Evolutionary conservation across 2,888 invertebrate species (phyloP), one percentile per base, ranked within the genome.

Genomic region (Chrysomela aeneicollis): DNA sequence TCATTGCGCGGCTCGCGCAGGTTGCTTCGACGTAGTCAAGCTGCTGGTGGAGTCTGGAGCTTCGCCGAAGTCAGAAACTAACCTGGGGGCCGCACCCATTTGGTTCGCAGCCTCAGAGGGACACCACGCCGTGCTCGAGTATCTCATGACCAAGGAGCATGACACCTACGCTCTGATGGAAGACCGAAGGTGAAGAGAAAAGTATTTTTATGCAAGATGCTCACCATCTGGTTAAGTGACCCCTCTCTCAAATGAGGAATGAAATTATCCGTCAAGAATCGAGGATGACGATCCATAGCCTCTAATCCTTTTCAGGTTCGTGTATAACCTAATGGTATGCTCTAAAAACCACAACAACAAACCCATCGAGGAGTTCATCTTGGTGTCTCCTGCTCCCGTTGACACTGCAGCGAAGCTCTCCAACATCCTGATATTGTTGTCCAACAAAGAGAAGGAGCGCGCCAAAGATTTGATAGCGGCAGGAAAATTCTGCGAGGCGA

Each of bases 351-450:
- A 95, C 84, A 93, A 95, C 79, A 97, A 98, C 82, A 92, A 94
- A 77, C 97, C 98, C 0, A 94, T 99, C 69, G 95, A 97, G 81
- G 98, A 99, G 82, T 99, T 99, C 82, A 93, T 99, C 22, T 85
- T 99, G 64, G 94, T 97, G n/a, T 98, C 98, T 0, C 97, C 97
- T n/a, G 98, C 98, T 2, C 98, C 98, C 0, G 97, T 98, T 26
- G 98, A 99, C 81, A 96, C 98, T 12, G 98, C 99, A 18, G 98
- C 98, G 63, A 99, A 99, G 84, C 85, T 99, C 71, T 97, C 98
- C 0, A 94, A 94, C 79, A 95, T 95, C 76, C 91, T 94, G 77
- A 91, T 94, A 66, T 90, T 87, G 71, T 86, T 97, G 71, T 96
- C 97, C 10, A 92, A 92, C 70, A 97, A 95, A 86, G 98, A 98